Evolutionary conservation across 2,888 invertebrate genomes (phyloP).

Genomic region (Lasioglossum calceatum): DNA sequence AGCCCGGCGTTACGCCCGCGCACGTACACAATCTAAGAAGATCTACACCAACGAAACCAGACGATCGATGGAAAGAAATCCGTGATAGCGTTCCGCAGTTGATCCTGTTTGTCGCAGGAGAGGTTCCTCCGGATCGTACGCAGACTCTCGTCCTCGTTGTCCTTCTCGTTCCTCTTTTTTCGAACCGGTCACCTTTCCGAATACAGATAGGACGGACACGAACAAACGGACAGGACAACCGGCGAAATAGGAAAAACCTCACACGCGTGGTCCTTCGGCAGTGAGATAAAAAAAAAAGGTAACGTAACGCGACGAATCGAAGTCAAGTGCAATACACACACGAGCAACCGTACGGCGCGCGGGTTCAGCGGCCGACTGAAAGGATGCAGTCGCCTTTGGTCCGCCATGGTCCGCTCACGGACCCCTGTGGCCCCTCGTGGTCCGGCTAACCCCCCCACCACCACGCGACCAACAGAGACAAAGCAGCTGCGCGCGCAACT

Average conservation of each 20-base stretch:
- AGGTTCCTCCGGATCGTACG: slow-evolving; percentile 15
- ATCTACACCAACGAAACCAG: slow-evolving; percentile 49
- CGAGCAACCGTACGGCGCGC: slow-evolving; percentile 78
- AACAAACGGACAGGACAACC: slow-evolving; percentile 44
- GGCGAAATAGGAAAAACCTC: slow-evolving; percentile 54
- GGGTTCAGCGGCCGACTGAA: slow-evolving; percentile 84
- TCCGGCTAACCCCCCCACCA: slow-evolving; percentile 69
- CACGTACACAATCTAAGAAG: slow-evolving; percentile 52
- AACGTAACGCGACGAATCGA: slow-evolving; percentile 52
- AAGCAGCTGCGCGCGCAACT: slow-evolving; percentile 83
- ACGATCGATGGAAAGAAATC: slow-evolving; percentile 49
- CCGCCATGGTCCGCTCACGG: slow-evolving; percentile 81
- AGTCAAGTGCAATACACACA: slow-evolving; percentile 48
- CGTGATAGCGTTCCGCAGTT: slow-evolving; percentile 44
- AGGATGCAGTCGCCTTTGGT: slow-evolving; percentile 83
- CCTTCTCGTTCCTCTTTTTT: slow-evolving; percentile 22
- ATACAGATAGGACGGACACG: slow-evolving; percentile 30
- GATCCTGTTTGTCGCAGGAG: slow-evolving; percentile 35
- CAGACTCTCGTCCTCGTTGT: not conserved
- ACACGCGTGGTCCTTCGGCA: slow-evolving; percentile 53
- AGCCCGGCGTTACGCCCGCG: slow-evolving; percentile 63
- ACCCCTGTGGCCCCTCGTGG: slow-evolving; percentile 79
- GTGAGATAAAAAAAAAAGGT: slow-evolving; percentile 22
- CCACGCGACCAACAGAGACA: slow-evolving; percentile 77
- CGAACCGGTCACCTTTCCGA: slow-evolving; percentile 40